Evolutionary conservation across 2,113 vertebrate species (phyloP).

Genomic region (Rhinogobius similis): DNA sequence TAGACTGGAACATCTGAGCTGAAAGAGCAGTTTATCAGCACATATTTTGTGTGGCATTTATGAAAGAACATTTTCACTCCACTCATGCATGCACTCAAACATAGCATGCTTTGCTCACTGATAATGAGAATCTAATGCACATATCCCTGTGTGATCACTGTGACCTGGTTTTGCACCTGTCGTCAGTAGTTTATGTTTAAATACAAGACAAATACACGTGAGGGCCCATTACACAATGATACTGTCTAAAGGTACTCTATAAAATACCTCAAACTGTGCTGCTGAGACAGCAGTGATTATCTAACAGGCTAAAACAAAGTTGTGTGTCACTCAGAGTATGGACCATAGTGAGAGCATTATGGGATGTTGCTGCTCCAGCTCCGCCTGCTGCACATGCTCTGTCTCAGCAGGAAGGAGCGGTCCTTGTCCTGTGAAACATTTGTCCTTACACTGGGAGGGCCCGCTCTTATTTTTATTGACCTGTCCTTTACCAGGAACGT

Average conservation of each 20-base stretch:
- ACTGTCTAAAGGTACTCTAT: not conserved
- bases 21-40: slow-evolving; percentile 1
- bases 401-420: not conserved
- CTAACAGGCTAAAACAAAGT: not conserved
- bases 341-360: not conserved
- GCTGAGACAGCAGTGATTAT: not conserved
- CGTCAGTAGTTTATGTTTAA: not conserved
- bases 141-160: not conserved
- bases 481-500: no score
- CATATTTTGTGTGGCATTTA: not conserved
- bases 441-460: not conserved
- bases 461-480: no score
- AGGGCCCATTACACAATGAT: not conserved
- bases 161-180: not conserved
- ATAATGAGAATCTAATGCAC: not conserved
- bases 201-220: not conserved
- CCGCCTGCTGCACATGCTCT: no score
- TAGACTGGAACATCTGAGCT: not conserved
- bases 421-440: not conserved
- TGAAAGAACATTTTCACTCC: not conserved
- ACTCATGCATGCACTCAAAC: slow-evolving; percentile 6
- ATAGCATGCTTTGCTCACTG: no score
- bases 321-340: not conserved
- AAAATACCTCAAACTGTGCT: not conserved
- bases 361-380: not conserved